A percentile compares a stretch with the other conserved stretches of the same genome.
phyloP scores from a whole-genome alignment of 2,797 vertebrate genomes.

The Urosaurus nigricauda region DNA sequence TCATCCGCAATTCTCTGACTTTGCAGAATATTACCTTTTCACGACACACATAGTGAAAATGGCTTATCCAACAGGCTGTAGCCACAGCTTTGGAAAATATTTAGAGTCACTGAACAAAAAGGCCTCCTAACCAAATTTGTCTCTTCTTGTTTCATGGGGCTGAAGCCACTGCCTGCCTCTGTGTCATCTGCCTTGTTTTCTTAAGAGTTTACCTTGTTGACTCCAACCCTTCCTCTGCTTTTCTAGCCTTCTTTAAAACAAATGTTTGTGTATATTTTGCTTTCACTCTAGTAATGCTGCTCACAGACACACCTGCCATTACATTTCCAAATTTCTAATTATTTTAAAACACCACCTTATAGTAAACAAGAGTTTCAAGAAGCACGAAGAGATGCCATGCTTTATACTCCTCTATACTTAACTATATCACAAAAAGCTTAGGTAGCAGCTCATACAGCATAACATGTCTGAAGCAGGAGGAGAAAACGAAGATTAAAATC shows the following conservation, averaged over 20 bases:
- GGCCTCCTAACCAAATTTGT: slow-evolving; percentile 27
- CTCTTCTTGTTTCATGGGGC: slow-evolving; percentile 46
- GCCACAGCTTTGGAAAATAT: slow-evolving; percentile 50
- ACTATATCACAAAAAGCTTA: background rate
- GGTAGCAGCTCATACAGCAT: background rate
- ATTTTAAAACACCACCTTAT: background rate
- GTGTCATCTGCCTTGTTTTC: background rate
- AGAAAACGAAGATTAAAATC: background rate
- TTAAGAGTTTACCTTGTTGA: slow-evolving; percentile 31
- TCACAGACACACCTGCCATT: background rate
- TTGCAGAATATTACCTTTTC: slow-evolving; percentile 6
- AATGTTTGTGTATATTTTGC: background rate
- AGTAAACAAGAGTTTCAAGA: background rate
- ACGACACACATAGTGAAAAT: slow-evolving; percentile 34
- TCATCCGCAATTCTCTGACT: background rate
- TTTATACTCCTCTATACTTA: background rate
- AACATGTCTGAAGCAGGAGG: background rate
- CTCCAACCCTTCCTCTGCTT: background rate
- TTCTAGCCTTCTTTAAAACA: slow-evolving; percentile 14
- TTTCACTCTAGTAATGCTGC: background rate
- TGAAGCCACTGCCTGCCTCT: background rate
- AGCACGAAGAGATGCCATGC: background rate
- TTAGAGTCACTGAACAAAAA: slow-evolving; percentile 48
- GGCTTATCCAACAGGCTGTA: background rate
- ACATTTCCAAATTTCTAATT: background rate